Conservation (phyloP, 1,140 invertebrate species). For the Sycobia sp. region DNA sequence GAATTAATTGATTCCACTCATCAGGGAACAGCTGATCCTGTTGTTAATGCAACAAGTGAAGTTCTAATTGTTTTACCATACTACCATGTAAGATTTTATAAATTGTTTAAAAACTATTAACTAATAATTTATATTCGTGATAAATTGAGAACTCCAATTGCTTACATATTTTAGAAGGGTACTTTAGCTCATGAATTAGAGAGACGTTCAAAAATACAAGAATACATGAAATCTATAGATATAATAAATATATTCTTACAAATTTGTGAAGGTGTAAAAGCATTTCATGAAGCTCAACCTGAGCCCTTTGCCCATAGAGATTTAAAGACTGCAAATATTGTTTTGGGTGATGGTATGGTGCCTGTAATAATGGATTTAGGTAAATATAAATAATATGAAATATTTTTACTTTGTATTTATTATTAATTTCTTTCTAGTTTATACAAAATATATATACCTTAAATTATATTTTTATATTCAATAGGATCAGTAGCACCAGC, state of each 20-base stretch:
- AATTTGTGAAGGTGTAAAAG: constrained; percentile 77
- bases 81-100: constrained; percentile 65
- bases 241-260: constrained; percentile 74
- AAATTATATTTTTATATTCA: constrained; percentile 6
- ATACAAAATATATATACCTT: neutral
- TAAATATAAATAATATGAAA: constrained; percentile 41
- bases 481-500: constrained; percentile 78
- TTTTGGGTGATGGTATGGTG: constrained; percentile 72
- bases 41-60: constrained; percentile 73
- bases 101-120: neutral
- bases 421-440: neutral
- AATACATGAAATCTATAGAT: constrained; percentile 69
- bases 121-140: neutral
- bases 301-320: constrained; percentile 81
- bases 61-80: constrained; percentile 80
- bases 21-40: constrained; percentile 68
- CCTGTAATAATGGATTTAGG: constrained; percentile 85
- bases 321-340: constrained; percentile 83
- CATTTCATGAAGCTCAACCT: constrained; percentile 76
- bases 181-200: constrained; percentile 77
- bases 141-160: neutral
- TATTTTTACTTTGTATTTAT: neutral
- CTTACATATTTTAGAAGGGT: constrained; percentile 65
- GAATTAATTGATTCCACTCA: constrained; percentile 75
- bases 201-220: constrained; percentile 63